phyloP scores from a whole-genome alignment of 2,888 invertebrate genomes.

The Xestia ashworthii region DNA sequence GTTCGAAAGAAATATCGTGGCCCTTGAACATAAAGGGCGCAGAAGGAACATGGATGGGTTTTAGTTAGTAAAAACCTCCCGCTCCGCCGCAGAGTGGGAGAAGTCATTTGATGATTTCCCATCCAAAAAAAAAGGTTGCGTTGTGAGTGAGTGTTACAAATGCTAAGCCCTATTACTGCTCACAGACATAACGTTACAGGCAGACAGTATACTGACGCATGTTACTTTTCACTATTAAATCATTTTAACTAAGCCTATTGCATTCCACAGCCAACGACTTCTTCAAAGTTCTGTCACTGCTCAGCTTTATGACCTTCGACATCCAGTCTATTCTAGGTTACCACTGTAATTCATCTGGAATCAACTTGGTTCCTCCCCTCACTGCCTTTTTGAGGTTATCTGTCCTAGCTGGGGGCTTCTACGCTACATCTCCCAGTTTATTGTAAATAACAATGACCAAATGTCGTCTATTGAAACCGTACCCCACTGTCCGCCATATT shows the following conservation, averaged over 20 bases:
- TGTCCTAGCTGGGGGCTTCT: neutral
- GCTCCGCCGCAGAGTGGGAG: no score
- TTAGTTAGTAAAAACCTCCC: no score
- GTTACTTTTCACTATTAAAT: neutral
- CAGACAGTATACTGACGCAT: neutral
- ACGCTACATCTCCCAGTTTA: neutral
- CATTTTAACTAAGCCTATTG: neutral
- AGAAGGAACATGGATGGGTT: no score
- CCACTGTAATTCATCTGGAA: neutral
- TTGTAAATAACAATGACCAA: slow-evolving; percentile 32
- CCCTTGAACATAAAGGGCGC: no score
- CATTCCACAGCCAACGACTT: neutral
- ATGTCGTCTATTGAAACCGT: slow-evolving; percentile 30
- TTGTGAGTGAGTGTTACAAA: no score
- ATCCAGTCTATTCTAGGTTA: neutral
- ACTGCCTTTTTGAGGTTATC: neutral
- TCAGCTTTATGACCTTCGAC: neutral
- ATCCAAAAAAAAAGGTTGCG: no score
- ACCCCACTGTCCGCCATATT: slow-evolving; percentile 69
- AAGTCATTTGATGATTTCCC: no score
- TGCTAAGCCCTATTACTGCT: neutral
- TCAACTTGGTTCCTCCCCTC: neutral
- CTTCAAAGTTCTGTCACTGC: accelerated
- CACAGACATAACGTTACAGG: neutral
- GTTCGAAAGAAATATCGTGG: no score